Evolutionary conservation across 2,888 invertebrate genomes (phyloP), one percentile per base, ranked within the genome.

Genomic region (Branchipolynoe longqiensis): DNA sequence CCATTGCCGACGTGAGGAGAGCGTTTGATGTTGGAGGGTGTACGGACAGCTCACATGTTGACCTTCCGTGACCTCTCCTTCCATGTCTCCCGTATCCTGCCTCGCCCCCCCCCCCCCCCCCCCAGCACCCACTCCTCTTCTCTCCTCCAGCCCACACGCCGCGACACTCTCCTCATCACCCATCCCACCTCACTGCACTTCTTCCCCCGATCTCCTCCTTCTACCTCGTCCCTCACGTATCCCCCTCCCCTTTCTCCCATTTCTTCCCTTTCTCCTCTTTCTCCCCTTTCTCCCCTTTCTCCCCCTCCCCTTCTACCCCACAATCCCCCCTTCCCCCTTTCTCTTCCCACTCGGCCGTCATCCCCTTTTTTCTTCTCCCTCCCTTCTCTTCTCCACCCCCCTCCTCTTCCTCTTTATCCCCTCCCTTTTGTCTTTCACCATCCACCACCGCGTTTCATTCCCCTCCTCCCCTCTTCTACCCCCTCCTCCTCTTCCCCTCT

Each of bases 11-110:
- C 62, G 25, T 62, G 69, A 69, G 69, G 69, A 22, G 69, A 38
- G 18, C 69, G 18, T 69, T 69, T 69, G 69, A 69, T 22, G 69
- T 69, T 1, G 69, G 69, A n/a, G 69, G 69, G 69, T 33, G n/a
- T 38, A 4, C 69, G 38, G 36, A 33, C 33, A 38, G 69, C 69
- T 69, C 38, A 69, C 69, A 69, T 69, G 69, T 33, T 69, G 69
- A 69, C 69, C 69, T 38, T 14, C 33, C 18, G 36, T 69, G 69
- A 69, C 69, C 69, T 33, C 38, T 8, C 36, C 33, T 18, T 22
- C 36, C 38, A 33, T 38, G 28, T 25, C 62, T 31, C 62, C 1
- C 38, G 22, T 6, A 14, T 62, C 6, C 62, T 62, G 8, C 3
- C 73, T 40, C 73, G 1, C 28, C 73, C 73, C 69, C 14, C 69